Base-by-base conservation (phyloP, 2,797 vertebrate genomes). In the Malacoraja senta region DNA sequence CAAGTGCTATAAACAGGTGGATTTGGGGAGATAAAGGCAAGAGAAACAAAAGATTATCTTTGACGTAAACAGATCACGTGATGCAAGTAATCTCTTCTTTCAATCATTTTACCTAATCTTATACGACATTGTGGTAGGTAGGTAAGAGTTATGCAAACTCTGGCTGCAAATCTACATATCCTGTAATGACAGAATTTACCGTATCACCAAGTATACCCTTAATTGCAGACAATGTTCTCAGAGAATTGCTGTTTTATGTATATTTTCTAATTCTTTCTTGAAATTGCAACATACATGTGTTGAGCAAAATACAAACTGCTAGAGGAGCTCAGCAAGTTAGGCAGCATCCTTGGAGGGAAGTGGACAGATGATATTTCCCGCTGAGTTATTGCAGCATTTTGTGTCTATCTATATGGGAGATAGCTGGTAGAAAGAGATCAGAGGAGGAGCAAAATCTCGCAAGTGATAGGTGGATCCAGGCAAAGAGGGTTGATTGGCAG, bases 21-120 rank as follows among this genome's bases (percentile, higher is more conserved):
- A 79, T 88, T 93, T 91, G 61, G 24, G 53, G 65, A 90, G 94
- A 94, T 93, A 90, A 93, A 94, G 93, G 38, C 3, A 65, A 93
- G 63, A 53, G 79, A 94, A 93, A 94, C 72, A 93, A 93, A 94
- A 94, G 94, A 94, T 94, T 93, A 93, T 94, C 94, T 93, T n/a
- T 94, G 93, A 93, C 93, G 83, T 94, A 93, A 94, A 91, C 93
- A 94, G 38, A 91, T 94, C 79, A 65, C 80, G 32, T 93, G 93
- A 93, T 86, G 74, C 72, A 26, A 76, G 29, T 93, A 93, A 94
- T 94, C 93, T 63, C 53, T 88, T 94, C 94, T 92, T 93, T 8
- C 32, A 83, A 4, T 91, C 90, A 93, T 93, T 94, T 94, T 94
- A 93, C 93, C 72, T 91, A 93, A 32, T 93, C 93, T 93, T 29